Conservation (phyloP, 2,113 vertebrate species). For the Pristiophorus japonicus region DNA sequence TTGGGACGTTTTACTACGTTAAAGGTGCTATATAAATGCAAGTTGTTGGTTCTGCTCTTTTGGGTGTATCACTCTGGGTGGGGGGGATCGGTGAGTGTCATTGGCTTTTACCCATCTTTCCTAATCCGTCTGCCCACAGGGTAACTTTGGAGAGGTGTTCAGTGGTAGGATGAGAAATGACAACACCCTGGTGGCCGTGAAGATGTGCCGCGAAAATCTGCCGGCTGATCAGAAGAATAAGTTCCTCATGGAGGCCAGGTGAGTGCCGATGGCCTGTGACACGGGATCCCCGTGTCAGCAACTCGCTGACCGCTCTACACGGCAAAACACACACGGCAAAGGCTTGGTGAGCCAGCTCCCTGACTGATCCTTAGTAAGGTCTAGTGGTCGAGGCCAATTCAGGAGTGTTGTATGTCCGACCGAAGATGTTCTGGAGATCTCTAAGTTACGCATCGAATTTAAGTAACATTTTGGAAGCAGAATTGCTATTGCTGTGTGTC, state of each 20-base stretch:
- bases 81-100: background rate
- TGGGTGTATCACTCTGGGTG: background rate
- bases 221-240: constrained; percentile 79
- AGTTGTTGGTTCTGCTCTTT: background rate
- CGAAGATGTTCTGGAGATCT: background rate
- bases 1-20: background rate
- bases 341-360: background rate
- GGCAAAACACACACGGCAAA: background rate
- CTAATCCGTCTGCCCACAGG: constrained; percentile 56
- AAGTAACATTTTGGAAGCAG: background rate
- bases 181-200: constrained; percentile 81
- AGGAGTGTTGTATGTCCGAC: background rate
- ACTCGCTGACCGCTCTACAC: background rate
- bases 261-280: constrained; percentile 10
- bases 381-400: background rate
- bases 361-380: background rate
- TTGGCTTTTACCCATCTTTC: background rate
- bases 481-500: background rate
- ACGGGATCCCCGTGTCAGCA: background rate
- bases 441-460: background rate
- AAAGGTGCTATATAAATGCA: background rate
- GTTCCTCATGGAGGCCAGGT: constrained; percentile 96
- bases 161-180: constrained; percentile 72
- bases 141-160: constrained; percentile 95
- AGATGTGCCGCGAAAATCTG: constrained; percentile 86